A percentile compares a stretch with the other conserved stretches of the same genome.
Evolutionary conservation across 1,140 invertebrate species (phyloP).

Genomic region (Drosophila serrata): DNA sequence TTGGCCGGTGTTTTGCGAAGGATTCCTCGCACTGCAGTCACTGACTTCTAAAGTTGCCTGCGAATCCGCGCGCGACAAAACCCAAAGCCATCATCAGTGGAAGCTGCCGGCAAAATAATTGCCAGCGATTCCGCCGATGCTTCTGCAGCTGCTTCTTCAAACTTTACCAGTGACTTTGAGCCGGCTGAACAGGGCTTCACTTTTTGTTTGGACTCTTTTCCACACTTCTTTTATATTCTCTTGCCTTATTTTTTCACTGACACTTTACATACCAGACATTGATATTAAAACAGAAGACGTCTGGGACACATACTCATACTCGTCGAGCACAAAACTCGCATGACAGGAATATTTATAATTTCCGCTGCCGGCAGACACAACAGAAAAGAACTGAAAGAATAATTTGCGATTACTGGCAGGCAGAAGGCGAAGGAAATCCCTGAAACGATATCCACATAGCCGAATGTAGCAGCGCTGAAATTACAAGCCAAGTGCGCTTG

Average conservation of each 20-base stretch:
- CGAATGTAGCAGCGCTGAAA: conserved; percentile 44
- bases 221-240: conserved; percentile 15
- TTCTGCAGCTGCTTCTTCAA: conserved; percentile 32
- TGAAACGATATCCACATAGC: conserved; percentile 44
- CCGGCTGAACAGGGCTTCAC: conserved; percentile 32
- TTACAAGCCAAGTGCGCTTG: conserved; percentile 79
- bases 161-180: conserved; percentile 62
- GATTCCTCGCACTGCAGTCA: conserved; percentile 45
- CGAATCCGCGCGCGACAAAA: conserved; percentile 35
- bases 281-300: conserved; percentile 58
- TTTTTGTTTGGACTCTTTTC: conserved; percentile 40
- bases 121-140: conserved; percentile 23
- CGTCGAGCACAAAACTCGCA: conserved; percentile 57
- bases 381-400: conserved; percentile 54
- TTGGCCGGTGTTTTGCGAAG: conserved; percentile 49
- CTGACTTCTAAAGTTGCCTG: conserved; percentile 64
- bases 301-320: conserved; percentile 11
- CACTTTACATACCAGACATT: conserved; percentile 49
- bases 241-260: conserved; percentile 22
- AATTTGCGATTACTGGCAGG: conserved; percentile 78
- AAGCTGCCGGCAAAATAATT: conserved; percentile 74
- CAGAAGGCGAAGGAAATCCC: conserved; percentile 67
- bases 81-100: conserved; percentile 60
- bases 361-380: conserved; percentile 70
- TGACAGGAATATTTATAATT: conserved; percentile 82